Conservation (phyloP, 2,888 invertebrate genomes). For the Nesidiocoris tenuis region DNA sequence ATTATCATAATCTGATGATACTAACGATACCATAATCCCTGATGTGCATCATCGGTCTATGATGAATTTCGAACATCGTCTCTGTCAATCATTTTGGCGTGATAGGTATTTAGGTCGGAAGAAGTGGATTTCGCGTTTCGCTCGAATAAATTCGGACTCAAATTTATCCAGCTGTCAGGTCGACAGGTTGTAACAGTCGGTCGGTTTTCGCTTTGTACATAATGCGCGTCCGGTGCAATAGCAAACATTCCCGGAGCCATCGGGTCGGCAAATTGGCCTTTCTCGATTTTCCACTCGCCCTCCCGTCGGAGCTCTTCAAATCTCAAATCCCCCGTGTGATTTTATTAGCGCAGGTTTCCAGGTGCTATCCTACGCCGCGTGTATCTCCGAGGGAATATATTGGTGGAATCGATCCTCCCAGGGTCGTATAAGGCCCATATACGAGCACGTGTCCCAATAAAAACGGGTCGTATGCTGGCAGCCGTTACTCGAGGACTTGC, state of each 20-base stretch:
- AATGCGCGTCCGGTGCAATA: background rate
- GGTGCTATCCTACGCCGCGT: background rate
- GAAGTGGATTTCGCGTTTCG: too few species aligned
- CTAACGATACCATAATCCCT: too few species aligned
- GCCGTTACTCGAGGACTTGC: background rate
- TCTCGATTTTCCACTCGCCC: background rate
- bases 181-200: too few species aligned
- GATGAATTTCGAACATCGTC: too few species aligned
- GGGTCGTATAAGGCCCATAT: constrained; percentile 5
- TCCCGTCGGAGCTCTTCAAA: background rate
- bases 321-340: background rate
- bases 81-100: too few species aligned
- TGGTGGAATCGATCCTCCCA: constrained; percentile 26
- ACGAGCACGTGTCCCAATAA: constrained; percentile 32
- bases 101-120: too few species aligned
- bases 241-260: background rate
- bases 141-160: too few species aligned
- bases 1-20: too few species aligned
- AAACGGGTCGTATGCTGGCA: constrained; percentile 20
- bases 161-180: too few species aligned
- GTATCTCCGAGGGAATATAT: background rate
- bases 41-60: too few species aligned
- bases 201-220: background rate
- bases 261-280: background rate
- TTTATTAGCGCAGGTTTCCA: background rate